Base-by-base conservation (phyloP, 1,140 invertebrate genomes). In the Pseudomyrmex cubaensis region DNA sequence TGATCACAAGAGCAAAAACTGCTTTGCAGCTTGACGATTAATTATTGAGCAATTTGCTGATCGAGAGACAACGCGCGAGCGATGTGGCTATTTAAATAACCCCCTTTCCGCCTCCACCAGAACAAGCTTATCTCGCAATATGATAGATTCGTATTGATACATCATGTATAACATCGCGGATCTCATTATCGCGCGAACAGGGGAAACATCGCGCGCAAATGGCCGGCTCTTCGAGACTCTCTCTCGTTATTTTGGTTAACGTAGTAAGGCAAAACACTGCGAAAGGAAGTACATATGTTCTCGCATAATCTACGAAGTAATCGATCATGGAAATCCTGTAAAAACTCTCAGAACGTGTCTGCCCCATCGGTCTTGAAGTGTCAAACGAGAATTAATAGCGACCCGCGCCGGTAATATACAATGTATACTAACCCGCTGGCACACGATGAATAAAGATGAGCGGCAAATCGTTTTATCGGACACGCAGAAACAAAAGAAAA, bases 351-450 rank as follows among this genome's bases (percentile, higher is more conserved):
- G 52, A 72, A 83, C 44, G 77, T 83, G 77, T 74, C 86, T 57
- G 63, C 57, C 17, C 73, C 87, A 85, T 88, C 87, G 87, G 86
- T 88, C 87, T 85, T 82, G 59, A 54, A 89, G 87, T 89, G 87
- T 88, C 87, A 89, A 89, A 89, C 85, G 87, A 76, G 75, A 88
- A 88, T 89, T 86, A 89, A 89, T 88, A 86, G 85, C 56, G 74
- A 13, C 50, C 57, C 17, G 72, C 10, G 52, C 15, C 54, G 72
- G 80, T 86, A 86, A 88, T 86, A 82, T 88, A 89, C 76, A 89
- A 84, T 86, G 87, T 86, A 76, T 85, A 86, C 74, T 22, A 52
- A 78, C 66, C 13, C 50, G 77, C 44, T 25, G 59, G 69, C 54
- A 56, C 67, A 57, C 85, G 87, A 88, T 88, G 87, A 89, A 89